phyloP scores from a whole-genome alignment of 1,140 invertebrate genomes.

The Gryllus bimaculatus region DNA sequence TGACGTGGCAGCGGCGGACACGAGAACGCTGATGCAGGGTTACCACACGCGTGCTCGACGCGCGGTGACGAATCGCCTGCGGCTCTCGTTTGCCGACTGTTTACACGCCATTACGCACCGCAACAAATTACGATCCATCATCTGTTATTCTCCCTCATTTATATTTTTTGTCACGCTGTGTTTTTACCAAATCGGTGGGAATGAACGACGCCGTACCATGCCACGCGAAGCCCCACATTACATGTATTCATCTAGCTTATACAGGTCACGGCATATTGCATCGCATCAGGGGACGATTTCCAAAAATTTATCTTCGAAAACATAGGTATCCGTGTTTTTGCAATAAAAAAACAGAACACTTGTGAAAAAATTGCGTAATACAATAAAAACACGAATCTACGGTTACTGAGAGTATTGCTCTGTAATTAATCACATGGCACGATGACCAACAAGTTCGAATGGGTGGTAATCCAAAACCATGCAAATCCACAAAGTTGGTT shows the following conservation, averaged over 20 bases:
- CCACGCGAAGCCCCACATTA: not conserved
- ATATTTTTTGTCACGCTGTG: not conserved
- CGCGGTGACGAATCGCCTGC: not conserved
- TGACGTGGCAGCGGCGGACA: no score
- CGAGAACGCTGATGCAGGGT: no score
- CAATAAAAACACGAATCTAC: no score
- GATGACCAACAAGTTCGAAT: no score
- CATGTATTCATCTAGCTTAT: not conserved
- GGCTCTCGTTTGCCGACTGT: not conserved
- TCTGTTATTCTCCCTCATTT: not conserved
- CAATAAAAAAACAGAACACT: no score
- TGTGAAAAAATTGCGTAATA: no score
- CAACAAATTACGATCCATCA: slow-evolving; percentile 1
- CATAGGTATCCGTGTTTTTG: no score
- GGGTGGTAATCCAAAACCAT: no score
- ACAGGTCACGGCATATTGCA: not conserved
- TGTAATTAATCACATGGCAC: no score
- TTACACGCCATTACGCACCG: not conserved
- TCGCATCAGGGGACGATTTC: not conserved
- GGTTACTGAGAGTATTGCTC: no score
- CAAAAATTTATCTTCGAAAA: no score
- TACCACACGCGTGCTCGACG: not conserved
- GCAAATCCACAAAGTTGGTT: no score
- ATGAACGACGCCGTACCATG: not conserved
- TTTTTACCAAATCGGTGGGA: not conserved